phyloP scores from a whole-genome alignment of 2,888 invertebrate species.

The Carpatolechia fugitivella region DNA sequence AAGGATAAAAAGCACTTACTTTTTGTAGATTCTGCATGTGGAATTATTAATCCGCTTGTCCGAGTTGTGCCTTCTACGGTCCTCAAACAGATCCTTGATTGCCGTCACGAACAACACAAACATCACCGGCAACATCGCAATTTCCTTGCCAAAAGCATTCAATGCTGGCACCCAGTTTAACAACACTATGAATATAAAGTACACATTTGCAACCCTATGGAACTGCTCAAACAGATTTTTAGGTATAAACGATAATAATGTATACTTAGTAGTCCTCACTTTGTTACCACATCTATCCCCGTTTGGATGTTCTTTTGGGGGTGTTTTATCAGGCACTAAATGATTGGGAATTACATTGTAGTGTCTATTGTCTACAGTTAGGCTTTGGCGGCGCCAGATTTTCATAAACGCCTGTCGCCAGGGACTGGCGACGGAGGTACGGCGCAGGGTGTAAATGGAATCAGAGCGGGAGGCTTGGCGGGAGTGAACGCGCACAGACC shows the following conservation, averaged over 20 bases:
- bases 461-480: slow-evolving; percentile 94
- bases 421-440: slow-evolving; percentile 84
- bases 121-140: slow-evolving; percentile 96
- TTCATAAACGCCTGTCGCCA: slow-evolving; percentile 84
- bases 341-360: slow-evolving; percentile 91
- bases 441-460: slow-evolving; percentile 92
- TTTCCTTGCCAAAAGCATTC: slow-evolving; percentile 96
- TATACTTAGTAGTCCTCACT: slow-evolving; percentile 97
- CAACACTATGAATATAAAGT: slow-evolving; percentile 97
- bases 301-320: slow-evolving; percentile 90
- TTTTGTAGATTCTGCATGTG: slow-evolving; percentile 93
- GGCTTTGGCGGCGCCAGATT: slow-evolving; percentile 80
- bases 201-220: slow-evolving; percentile 97
- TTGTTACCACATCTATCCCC: slow-evolving; percentile 90
- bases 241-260: slow-evolving; percentile 94
- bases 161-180: slow-evolving; percentile 97
- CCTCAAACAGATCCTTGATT: slow-evolving; percentile 96
- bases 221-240: slow-evolving; percentile 98
- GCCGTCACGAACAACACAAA: slow-evolving; percentile 97
- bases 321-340: slow-evolving; percentile 88
- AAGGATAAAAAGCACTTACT: slow-evolving; percentile 76
- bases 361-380: slow-evolving; percentile 83
- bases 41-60: slow-evolving; percentile 97
- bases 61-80: slow-evolving; percentile 91
- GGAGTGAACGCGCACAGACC: slow-evolving; percentile 79